Evolutionary conservation across 2,113 vertebrate species (phyloP), one percentile per base, ranked within the genome.

Genomic region (Puma concolor): DNA sequence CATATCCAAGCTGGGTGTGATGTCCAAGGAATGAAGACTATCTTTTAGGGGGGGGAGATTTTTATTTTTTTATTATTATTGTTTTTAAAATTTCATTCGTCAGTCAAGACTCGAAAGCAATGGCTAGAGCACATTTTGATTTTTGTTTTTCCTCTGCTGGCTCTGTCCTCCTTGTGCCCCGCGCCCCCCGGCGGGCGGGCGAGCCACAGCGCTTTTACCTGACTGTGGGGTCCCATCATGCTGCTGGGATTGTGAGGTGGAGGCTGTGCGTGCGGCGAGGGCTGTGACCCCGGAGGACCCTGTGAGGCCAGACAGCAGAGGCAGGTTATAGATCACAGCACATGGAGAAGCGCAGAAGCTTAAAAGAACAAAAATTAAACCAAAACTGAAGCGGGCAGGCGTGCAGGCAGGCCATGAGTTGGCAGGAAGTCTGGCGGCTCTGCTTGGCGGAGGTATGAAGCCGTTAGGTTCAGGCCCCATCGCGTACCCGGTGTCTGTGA

Each of bases 201-300:
- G 77, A 67, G 93, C 97, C 97, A 98, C 98, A 98, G 98, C 97
- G 98, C 98, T 98, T 98, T 99, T 99, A 99, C 99, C 99, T 99
- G 99, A 99, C 99, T 99, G 99, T 99, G 99, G 98, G 99, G 99
- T 99, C 99, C 99, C 99, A 99, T 99, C 99, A 99, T 99, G 99
- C 99, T 99, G 99, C 99, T 99, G 99, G 99, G 99, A 99, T 99
- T 99, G 99, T 99, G 99, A 99, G 99, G 99, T 99, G 99, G 99
- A 99, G 99, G 99, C 99, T 99, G 99, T 99, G 99, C 99, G 99
- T 99, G 99, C 99, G 99, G 99, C 99, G 99, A 99, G 99, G 99
- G 99, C 99, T 99, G 99, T 99, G 99, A 99, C 99, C 99, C 99
- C 98, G 99, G 99, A 98, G 99, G 99, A 99, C 99, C 99, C 99